Evolutionary conservation across 2,113 vertebrate species (phyloP).

Genomic region (Megalops atlanticus): DNA sequence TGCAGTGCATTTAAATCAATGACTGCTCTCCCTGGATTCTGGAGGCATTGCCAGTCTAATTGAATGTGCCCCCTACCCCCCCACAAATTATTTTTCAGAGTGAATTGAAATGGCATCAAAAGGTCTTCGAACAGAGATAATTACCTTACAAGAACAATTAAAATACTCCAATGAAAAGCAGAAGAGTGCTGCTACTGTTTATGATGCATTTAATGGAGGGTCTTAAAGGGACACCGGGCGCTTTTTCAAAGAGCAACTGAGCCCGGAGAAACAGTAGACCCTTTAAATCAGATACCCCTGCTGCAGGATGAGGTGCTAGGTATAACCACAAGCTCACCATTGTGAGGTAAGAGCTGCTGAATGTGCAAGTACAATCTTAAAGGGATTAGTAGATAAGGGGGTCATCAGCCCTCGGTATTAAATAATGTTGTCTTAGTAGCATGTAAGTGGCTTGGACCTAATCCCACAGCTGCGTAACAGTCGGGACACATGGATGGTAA

Average conservation of each 20-base stretch:
- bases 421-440: constrained; percentile 24
- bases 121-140: constrained; percentile 30
- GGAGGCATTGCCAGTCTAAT: not conserved
- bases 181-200: constrained; percentile 10
- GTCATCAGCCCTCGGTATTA: constrained; percentile 29
- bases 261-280: not conserved
- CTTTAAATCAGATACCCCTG: not conserved
- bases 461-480: constrained; percentile 16
- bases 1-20: constrained; percentile 24
- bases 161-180: constrained; percentile 25
- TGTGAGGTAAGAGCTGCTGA: constrained; percentile 28
- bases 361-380: constrained; percentile 37
- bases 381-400: constrained; percentile 42
- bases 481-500: not conserved
- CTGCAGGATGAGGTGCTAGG: not conserved
- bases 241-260: not conserved
- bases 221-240: constrained; percentile 14
- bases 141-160: constrained; percentile 29
- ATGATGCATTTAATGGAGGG: constrained; percentile 32
- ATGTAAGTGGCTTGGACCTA: constrained; percentile 18
- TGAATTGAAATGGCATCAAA: constrained; percentile 17
- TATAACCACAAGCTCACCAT: not conserved
- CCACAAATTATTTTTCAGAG: constrained; percentile 34
- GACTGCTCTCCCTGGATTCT: constrained; percentile 7
- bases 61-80: not conserved